Base-by-base conservation (phyloP, 2,888 invertebrate genomes). In the Rhodophaea formosa region DNA sequence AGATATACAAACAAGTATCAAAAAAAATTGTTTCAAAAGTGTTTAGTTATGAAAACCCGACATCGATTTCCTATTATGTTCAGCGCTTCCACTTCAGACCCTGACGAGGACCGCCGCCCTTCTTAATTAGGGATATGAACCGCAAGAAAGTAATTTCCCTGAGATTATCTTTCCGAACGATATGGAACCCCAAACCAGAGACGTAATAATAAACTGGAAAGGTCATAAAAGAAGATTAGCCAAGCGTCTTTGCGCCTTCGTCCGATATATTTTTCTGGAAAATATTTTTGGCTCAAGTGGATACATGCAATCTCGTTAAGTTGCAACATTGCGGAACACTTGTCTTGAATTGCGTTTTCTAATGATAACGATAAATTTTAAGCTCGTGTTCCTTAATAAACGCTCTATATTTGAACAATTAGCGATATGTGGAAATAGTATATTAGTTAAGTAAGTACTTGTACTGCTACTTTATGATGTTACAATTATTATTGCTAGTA, bases 41-140 rank as follows among this genome's bases (percentile, higher is more conserved):
- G 35, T 32, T 15, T 32, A 49, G 32, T 49, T 49, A 51, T 51
- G 35, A 51, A 16, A 35, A 15, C 15, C 16, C 1, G 35, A 51
- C 23, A 51, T 85, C 74, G 84, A 85, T 85, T 84, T 77, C 68
- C 74, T 77, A 81, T 83, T 79, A 84, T 68, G 68, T 68, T 71
- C 70, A 66, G 68, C 70, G 71, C 71, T 76, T 66, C 67, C 73
- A 71, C 73, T 73, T 67, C 68, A 71, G 70, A 23, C 63, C 64
- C 63, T 77, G 74, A 75, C 71, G 73, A 80, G 74, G 71, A 71
- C 75, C 69, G 69, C 43, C 72, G 73, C 75, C 76, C 69, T 75
- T 77, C 79, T 78, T 88, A 87, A 87, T 88, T 87, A 85, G 75
- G 78, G 76, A 81, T 80, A 83, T 84, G 81, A 85, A 77, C 80